Evolutionary conservation across 2,888 invertebrate species (phyloP).

Genomic region (Globia sparganii): DNA sequence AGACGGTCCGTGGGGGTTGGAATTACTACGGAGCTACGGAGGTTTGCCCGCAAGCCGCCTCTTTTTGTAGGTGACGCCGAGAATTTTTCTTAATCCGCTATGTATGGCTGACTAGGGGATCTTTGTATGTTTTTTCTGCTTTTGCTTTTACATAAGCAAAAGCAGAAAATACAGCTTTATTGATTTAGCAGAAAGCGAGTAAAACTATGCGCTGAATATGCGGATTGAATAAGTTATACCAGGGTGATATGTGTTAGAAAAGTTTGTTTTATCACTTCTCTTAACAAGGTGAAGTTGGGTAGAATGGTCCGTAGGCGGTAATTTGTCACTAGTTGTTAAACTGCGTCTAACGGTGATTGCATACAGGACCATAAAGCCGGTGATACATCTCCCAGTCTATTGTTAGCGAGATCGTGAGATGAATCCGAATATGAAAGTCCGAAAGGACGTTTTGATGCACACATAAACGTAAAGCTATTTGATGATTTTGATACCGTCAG

Average conservation of each 20-base stretch:
- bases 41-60: slow-evolving; percentile 76
- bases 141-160: slow-evolving; percentile 50
- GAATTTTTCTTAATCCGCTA: slow-evolving; percentile 83
- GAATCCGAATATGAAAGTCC: slow-evolving; percentile 32
- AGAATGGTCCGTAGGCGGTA: slow-evolving; percentile 5
- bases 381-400: slow-evolving; percentile 41
- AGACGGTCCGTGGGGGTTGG: slow-evolving; percentile 81
- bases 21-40: slow-evolving; percentile 78
- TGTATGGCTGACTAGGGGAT: slow-evolving; percentile 62
- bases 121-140: slow-evolving; percentile 56
- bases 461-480: slow-evolving; percentile 2
- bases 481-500: slow-evolving; percentile 2
- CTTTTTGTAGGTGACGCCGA: slow-evolving; percentile 82
- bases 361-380: slow-evolving; percentile 27
- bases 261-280: not conserved
- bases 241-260: slow-evolving; percentile 21
- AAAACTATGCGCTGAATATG: slow-evolving; percentile 39
- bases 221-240: slow-evolving; percentile 18
- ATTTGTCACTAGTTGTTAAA: slow-evolving; percentile 41
- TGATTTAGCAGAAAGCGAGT: slow-evolving; percentile 43
- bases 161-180: slow-evolving; percentile 50
- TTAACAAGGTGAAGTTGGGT: slow-evolving; percentile 2
- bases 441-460: slow-evolving; percentile 26
- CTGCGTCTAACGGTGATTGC: slow-evolving; percentile 45
- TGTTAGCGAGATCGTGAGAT: slow-evolving; percentile 47